A percentile compares a stretch with the other conserved stretches of the same genome.
Evolutionary conservation across 2,888 invertebrate species (phyloP).

Genomic region (Clostera curtula): DNA sequence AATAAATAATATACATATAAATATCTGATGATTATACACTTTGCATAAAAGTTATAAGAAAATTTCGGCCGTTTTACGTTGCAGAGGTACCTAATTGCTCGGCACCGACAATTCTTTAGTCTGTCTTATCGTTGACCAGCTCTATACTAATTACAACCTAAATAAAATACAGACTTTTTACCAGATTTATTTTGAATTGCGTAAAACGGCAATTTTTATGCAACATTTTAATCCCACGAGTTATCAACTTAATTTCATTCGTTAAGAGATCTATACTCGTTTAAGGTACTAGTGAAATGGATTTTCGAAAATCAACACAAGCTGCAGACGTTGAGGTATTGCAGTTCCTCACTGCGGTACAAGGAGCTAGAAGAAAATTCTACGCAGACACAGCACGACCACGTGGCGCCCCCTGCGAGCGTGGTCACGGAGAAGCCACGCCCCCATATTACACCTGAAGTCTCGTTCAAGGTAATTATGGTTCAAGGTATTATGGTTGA

Average conservation of each 20-base stretch:
- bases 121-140: too few relatives aligned
- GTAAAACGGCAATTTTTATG: too few relatives aligned
- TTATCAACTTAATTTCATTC: neutral
- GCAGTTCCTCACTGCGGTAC: slow-evolving; percentile 71
- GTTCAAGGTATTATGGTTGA: too few relatives aligned
- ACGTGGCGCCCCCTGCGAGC: slow-evolving; percentile 26
- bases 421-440: slow-evolving; percentile 35
- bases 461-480: slow-evolving; percentile 77
- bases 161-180: too few relatives aligned
- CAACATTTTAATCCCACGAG: neutral
- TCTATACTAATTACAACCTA: too few relatives aligned
- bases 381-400: slow-evolving; percentile 32
- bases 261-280: slow-evolving; percentile 2
- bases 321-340: slow-evolving; percentile 75
- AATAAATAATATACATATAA: too few relatives aligned
- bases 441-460: slow-evolving; percentile 50
- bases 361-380: slow-evolving; percentile 63
- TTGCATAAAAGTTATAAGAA: too few relatives aligned
- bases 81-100: too few relatives aligned
- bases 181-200: too few relatives aligned
- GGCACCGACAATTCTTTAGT: too few relatives aligned
- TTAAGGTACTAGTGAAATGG: slow-evolving; percentile 77
- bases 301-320: slow-evolving; percentile 83
- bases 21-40: too few relatives aligned
- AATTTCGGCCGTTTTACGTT: too few relatives aligned